These are phyloP conservation scores for Amphiprion clarkii DNA, from an alignment of 2,797 vertebrate species.

Conservation along the genomic window DNA sequence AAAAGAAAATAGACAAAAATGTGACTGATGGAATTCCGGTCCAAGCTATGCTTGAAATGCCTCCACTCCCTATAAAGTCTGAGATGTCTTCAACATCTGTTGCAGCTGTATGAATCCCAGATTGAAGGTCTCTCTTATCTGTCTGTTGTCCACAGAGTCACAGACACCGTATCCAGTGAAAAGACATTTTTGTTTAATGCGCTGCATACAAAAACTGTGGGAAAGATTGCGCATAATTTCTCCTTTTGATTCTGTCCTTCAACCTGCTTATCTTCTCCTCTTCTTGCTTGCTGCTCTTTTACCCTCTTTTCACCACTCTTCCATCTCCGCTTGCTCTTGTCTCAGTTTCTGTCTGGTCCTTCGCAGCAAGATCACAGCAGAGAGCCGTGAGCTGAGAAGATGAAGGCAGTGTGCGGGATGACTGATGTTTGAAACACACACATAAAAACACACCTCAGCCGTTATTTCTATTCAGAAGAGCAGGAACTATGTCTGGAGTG, in stretches of 20 bases:
- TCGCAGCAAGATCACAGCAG: slow-evolving; percentile 62
- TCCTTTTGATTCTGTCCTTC: slow-evolving; percentile 28
- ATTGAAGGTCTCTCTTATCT: slow-evolving; percentile 50
- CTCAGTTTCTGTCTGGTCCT: slow-evolving; percentile 64
- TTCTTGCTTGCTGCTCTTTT: slow-evolving; percentile 36
- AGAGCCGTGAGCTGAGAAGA: slow-evolving; percentile 43
- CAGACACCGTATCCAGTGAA: slow-evolving; percentile 52
- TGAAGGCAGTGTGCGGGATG: slow-evolving; percentile 50
- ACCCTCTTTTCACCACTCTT: slow-evolving; percentile 34
- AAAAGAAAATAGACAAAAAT: slow-evolving; percentile 39
- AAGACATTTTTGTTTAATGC: slow-evolving; percentile 44
- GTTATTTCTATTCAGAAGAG: slow-evolving; percentile 51
- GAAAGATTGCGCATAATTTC: slow-evolving; percentile 24
- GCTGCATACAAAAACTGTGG: slow-evolving; percentile 25
- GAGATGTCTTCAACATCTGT: slow-evolving; percentile 75
- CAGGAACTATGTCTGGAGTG: slow-evolving; percentile 76
- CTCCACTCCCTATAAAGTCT: slow-evolving; percentile 61
- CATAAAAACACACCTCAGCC: slow-evolving; percentile 47
- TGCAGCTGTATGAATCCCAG: slow-evolving; percentile 58
- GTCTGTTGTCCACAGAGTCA: slow-evolving; percentile 53
- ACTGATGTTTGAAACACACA: slow-evolving; percentile 53
- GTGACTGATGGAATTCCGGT: slow-evolving; percentile 63
- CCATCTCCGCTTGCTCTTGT: slow-evolving; percentile 45
- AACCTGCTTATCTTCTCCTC: slow-evolving; percentile 35
- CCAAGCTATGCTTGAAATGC: slow-evolving; percentile 55